Conservation (phyloP, 2,888 invertebrate genomes). For the Boloria euphrosyne region DNA sequence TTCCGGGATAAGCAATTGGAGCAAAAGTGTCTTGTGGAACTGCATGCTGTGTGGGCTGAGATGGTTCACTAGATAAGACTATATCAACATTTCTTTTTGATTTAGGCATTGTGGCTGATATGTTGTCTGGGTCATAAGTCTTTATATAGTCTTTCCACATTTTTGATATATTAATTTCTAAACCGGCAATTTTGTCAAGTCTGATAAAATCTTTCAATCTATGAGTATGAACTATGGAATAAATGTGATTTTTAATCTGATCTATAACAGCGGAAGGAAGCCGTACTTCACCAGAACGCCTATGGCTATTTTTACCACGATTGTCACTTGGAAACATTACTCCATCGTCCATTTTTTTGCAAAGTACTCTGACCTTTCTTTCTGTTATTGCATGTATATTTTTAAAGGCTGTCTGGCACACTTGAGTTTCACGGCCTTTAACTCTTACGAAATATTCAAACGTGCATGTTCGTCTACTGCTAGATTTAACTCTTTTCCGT, state of each 20-base stretch:
- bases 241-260: conserved; percentile 80
- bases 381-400: conserved; percentile 83
- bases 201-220: conserved; percentile 78
- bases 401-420: conserved; percentile 82
- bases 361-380: conserved; percentile 80
- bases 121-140: conserved; percentile 78
- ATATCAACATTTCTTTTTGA: conserved; percentile 69
- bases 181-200: conserved; percentile 78
- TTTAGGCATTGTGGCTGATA: conserved; percentile 74
- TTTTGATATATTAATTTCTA: conserved; percentile 82
- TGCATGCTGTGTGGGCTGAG: conserved; percentile 48
- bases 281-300: conserved; percentile 77
- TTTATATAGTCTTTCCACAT: conserved; percentile 84
- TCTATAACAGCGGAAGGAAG: conserved; percentile 74
- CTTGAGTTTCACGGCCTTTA: conserved; percentile 80
- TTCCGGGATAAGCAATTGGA: conserved; percentile 71
- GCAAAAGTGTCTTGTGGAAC: conserved; percentile 62
- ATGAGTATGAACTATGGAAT: conserved; percentile 79
- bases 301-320: conserved; percentile 79
- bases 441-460: conserved; percentile 82
- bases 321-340: conserved; percentile 83
- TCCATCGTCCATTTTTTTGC: conserved; percentile 83
- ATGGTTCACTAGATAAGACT: conserved; percentile 51
- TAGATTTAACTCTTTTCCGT: conserved; percentile 79
- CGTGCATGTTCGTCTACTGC: conserved; percentile 79